Evolutionary conservation across 1,140 invertebrate species (phyloP).

Genomic region (Coboldia fuscipes): DNA sequence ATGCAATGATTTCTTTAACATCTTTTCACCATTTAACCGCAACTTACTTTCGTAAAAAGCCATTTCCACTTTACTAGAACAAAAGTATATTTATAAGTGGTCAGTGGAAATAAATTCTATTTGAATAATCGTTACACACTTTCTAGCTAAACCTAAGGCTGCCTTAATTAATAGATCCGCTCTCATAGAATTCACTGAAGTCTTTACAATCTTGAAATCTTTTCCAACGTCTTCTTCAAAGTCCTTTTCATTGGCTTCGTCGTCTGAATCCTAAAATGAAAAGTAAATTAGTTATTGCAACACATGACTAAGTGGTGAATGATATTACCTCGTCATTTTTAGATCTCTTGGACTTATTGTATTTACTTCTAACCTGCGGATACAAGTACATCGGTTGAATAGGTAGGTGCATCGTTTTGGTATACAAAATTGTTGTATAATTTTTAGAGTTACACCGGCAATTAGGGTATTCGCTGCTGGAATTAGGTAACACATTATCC

Average conservation of each 20-base stretch:
- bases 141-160: constrained; percentile 39
- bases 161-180: constrained; percentile 40
- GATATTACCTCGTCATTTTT: too few species aligned
- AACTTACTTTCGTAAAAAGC: constrained; percentile 41
- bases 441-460: too few species aligned
- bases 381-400: too few species aligned
- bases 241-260: constrained; percentile 12
- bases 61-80: constrained; percentile 33
- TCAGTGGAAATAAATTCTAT: neutral
- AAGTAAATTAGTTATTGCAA: too few species aligned
- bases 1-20: constrained; percentile 33
- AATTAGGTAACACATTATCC: too few species aligned
- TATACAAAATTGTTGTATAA: too few species aligned
- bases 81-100: neutral
- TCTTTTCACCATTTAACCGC: constrained; percentile 37
- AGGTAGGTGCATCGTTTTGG: too few species aligned
- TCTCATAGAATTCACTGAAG: constrained; percentile 33
- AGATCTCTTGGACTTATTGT: too few species aligned
- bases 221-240: constrained; percentile 14
- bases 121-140: constrained; percentile 21
- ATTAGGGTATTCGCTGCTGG: too few species aligned
- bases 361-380: too few species aligned
- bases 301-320: too few species aligned
- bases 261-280: too few species aligned
- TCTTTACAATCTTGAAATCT: constrained; percentile 33